Conservation (phyloP, 2,797 vertebrate species). For the Xyrichtys novacula region DNA sequence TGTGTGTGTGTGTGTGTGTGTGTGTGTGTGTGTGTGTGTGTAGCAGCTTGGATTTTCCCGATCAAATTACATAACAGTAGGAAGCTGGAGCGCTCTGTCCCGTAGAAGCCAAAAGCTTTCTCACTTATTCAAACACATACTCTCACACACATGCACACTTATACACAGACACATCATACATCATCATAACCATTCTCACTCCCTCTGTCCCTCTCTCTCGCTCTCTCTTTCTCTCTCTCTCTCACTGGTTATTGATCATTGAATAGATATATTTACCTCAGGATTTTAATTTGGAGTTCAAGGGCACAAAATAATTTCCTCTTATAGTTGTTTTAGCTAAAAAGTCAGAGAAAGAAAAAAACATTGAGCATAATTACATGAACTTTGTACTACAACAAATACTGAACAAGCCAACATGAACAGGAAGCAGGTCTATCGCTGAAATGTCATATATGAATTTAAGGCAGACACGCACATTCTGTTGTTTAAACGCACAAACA, state of each 20-base stretch:
- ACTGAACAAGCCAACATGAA: background rate
- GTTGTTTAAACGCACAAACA: conserved; percentile 36
- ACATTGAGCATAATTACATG: too few species aligned
- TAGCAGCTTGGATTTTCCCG: conserved; percentile 79
- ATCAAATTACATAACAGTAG: conserved; percentile 86
- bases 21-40: conserved; percentile 41
- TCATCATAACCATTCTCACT: background rate
- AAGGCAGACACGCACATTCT: background rate
- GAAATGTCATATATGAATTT: background rate
- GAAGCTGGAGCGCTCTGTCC: conserved; percentile 78
- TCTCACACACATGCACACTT: conserved; percentile 19
- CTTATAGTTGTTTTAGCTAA: rapidly evolving
- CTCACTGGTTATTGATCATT: conserved; percentile 12
- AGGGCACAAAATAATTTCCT: background rate
- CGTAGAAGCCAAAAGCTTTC: conserved; percentile 79
- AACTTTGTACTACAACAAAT: background rate
- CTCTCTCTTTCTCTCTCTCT: conserved; percentile 9
- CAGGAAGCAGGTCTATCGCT: background rate
- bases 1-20: conserved; percentile 46
- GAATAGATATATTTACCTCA: background rate
- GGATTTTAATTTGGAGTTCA: background rate
- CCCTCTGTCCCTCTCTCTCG: background rate
- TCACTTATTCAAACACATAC: conserved; percentile 40
- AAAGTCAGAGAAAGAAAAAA: too few species aligned
- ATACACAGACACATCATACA: conserved; percentile 22